phyloP scores from a whole-genome alignment of 2,113 vertebrate genomes.

The Calonectris borealis region DNA sequence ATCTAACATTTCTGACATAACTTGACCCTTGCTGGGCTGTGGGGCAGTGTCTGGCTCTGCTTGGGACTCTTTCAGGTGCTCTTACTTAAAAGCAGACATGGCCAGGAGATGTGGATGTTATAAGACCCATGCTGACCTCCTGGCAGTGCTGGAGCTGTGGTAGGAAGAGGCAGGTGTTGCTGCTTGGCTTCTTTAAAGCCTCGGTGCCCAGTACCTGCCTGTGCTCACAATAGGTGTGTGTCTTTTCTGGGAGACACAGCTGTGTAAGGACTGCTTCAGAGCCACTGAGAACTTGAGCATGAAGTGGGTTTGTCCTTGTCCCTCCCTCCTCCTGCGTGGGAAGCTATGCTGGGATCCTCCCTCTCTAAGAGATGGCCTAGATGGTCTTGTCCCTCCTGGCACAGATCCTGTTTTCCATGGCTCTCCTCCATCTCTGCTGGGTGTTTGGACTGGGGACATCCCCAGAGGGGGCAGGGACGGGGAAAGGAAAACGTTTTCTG shows the following conservation, averaged over 20 bases:
- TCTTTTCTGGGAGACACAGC: not conserved
- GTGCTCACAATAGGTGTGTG: not conserved
- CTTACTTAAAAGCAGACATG: not conserved
- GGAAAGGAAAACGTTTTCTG: not conserved
- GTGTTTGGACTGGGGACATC: conserved; percentile 26
- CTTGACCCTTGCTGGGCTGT: not conserved
- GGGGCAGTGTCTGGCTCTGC: not conserved
- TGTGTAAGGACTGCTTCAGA: not conserved
- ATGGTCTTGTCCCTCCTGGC: not conserved
- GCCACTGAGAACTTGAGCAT: not conserved
- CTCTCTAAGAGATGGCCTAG: not conserved
- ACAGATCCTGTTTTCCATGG: not conserved
- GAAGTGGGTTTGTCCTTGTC: not conserved
- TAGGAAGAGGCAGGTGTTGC: not conserved
- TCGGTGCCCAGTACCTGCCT: not conserved
- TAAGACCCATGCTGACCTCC: not conserved
- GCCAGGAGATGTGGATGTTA: not conserved
- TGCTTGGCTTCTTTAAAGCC: not conserved
- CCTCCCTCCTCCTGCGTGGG: not conserved
- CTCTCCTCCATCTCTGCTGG: not conserved
- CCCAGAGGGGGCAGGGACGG: not conserved
- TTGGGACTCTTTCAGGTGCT: not conserved
- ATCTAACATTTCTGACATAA: not conserved
- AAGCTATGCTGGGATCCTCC: conserved; percentile 9
- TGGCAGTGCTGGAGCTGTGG: not conserved